Conservation (phyloP, 2,888 invertebrate species). For the Drosophila nigricruria region DNA sequence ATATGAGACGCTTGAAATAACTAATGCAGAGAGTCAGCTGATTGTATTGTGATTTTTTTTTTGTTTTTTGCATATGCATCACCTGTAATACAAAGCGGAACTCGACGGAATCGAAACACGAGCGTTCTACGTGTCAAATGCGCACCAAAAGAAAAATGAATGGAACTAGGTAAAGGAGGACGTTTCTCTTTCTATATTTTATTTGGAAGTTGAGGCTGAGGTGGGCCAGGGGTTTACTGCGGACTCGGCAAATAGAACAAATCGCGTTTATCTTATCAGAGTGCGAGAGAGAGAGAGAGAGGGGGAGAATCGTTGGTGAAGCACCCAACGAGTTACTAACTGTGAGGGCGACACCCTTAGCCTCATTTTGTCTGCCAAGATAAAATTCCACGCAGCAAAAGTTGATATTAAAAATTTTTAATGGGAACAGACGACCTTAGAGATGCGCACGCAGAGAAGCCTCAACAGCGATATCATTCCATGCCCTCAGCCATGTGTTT, state of each 20-base stretch:
- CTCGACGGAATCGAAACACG: conserved; percentile 33
- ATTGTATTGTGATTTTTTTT: conserved; percentile 23
- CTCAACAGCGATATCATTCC: not conserved
- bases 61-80: conserved; percentile 26
- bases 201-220: not conserved
- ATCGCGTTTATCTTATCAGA: conserved; percentile 57
- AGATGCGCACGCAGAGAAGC: not conserved
- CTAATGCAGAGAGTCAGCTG: conserved; percentile 15
- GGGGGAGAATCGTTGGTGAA: conserved; percentile 36
- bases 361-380: conserved; percentile 50
- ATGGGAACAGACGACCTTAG: conserved; percentile 22
- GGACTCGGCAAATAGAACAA: conserved; percentile 48
- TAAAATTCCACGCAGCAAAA: conserved; percentile 51
- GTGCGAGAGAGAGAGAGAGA: not conserved
- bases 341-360: conserved; percentile 43
- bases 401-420: conserved; percentile 13
- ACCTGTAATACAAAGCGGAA: conserved; percentile 16
- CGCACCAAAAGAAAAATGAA: not conserved
- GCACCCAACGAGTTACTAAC: conserved; percentile 27
- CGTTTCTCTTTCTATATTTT: not conserved
- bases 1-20: conserved; percentile 1
- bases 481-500: not conserved
- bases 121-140: conserved; percentile 40
- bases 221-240: conserved; percentile 1
- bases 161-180: not conserved